Percentiles rank a stretch among this genome's conserved stretches.
phyloP scores from a whole-genome alignment of 2,797 vertebrate species.

The Coilia nasus region DNA sequence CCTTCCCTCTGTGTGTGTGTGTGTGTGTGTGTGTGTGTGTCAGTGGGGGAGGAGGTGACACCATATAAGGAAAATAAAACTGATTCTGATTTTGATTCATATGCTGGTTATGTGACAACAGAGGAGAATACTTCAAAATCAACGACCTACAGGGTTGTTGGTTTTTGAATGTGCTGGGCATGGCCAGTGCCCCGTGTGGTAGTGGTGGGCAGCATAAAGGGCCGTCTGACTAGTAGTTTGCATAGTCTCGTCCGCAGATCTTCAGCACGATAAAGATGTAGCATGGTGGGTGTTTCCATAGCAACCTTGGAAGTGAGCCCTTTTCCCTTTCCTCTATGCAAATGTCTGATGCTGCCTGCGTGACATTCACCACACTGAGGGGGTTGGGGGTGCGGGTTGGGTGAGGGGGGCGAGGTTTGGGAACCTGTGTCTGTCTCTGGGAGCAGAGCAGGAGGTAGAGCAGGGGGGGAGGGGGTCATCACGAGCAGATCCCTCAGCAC shows the following conservation, averaged over 20 bases:
- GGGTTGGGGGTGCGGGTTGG: background rate
- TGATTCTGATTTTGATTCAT: no score
- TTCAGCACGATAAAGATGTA: background rate
- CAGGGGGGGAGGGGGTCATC: no score
- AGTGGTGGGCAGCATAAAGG: background rate
- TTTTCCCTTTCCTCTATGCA: background rate
- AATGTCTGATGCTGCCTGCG: background rate
- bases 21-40: no score
- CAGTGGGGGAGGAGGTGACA: no score
- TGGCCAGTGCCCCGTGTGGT: background rate
- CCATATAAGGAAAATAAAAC: no score
- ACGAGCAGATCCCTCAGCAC: no score
- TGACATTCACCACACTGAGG: background rate
- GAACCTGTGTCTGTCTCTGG: no score
- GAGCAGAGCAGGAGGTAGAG: no score
- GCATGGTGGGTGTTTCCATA: constrained; percentile 15
- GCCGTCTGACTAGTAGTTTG: background rate
- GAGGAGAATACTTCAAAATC: background rate
- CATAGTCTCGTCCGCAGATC: background rate
- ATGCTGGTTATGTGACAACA: background rate
- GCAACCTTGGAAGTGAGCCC: constrained; percentile 1
- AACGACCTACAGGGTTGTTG: no score
- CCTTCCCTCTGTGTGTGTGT: no score
- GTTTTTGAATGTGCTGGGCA: no score
- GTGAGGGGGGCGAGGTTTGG: background rate